Base-by-base conservation (phyloP, 2,797 vertebrate genomes). In the Hoplostethus atlanticus region DNA sequence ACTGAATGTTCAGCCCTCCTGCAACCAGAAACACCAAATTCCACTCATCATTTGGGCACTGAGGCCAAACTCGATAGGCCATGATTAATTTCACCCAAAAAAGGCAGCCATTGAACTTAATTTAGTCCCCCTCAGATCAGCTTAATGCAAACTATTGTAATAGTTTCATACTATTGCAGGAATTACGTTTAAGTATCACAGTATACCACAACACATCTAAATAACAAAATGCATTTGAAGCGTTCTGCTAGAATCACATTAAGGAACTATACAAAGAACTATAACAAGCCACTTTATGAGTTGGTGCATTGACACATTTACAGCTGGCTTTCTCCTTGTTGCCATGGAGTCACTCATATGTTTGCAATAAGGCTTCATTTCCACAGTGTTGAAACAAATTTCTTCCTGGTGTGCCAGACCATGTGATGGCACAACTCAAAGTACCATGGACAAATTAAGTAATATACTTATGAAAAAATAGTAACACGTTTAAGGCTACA, bases 291-390 rank as follows among this genome's bases (percentile, higher is more conserved):
- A 31, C 55, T 50, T 57, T 17, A 55, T 62, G 38, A 62, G 63
- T 34, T 55, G 30, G 46, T 67, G 72, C 30, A 40, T 53, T 42
- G 40, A 42, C 71, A 64, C 51, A 58, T 65, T 76, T 42, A 62
- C 56, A 69, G 64, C 51, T 47, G 58, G 46, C 53, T 58, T 51
- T 48, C 53, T 64, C 50, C 48, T 38, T 17, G 53, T 68, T 78
- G 76, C 76, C 60, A 79, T 79, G 66, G 64, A 30, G 38, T 48
- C 42, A 40, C 47, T 62, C 65, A 73, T 68, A 17, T 73, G 56
- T 69, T 61, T 66, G 10, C n/a, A 76, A 61, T 69, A 17, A 44
- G 11, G 57, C 38, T 64, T 63, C 28, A 31, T 31, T 73, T 58
- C 54, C 47, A 58, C 61, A 76, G 21, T 13, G 30, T 28, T 46